These are phyloP conservation scores for Drosophila pandora DNA, from an alignment of 1,140 invertebrate genomes.

Conservation along the genomic window DNA sequence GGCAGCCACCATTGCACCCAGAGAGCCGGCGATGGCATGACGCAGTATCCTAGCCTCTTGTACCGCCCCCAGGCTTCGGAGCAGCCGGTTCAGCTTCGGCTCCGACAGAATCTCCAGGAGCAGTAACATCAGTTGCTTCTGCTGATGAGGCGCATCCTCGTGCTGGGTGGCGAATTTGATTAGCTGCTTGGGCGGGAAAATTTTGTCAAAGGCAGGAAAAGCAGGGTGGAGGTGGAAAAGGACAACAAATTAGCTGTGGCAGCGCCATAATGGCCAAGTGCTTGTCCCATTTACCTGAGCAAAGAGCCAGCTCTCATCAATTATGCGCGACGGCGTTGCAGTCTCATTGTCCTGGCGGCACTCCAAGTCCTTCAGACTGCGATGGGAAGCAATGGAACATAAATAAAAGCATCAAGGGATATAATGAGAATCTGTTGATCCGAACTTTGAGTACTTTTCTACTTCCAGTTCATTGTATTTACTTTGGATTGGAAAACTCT, in stretches of 20 bases:
- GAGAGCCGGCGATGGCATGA: slow-evolving; percentile 63
- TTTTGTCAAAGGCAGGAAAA: slow-evolving; percentile 19
- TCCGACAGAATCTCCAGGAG: slow-evolving; percentile 80
- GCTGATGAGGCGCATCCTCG: slow-evolving; percentile 66
- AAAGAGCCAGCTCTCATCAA: slow-evolving; percentile 83
- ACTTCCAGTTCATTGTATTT: slow-evolving; percentile 17
- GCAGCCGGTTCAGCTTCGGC: slow-evolving; percentile 70
- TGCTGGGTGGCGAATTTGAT: slow-evolving; percentile 81
- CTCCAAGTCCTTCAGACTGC: slow-evolving; percentile 69
- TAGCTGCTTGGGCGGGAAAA: slow-evolving; percentile 50
- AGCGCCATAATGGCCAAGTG: slow-evolving; percentile 42
- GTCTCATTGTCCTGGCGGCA: slow-evolving; percentile 55
- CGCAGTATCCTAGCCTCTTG: slow-evolving; percentile 66
- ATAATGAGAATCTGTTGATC: slow-evolving; percentile 37
- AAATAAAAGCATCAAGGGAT: slow-evolving; percentile 51
- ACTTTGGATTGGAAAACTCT: neutral
- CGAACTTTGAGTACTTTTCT: slow-evolving; percentile 22
- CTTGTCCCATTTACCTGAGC: slow-evolving; percentile 72
- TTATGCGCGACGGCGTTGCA: slow-evolving; percentile 69
- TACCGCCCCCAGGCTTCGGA: slow-evolving; percentile 55
- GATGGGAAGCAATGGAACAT: slow-evolving; percentile 49
- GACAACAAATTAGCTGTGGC: slow-evolving; percentile 58
- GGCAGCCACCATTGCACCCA: slow-evolving; percentile 63
- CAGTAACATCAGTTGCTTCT: slow-evolving; percentile 67
- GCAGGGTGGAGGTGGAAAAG: slow-evolving; percentile 5